Evolutionary conservation across 2,113 vertebrate species (phyloP).

Genomic region (Hippolais icterina): DNA sequence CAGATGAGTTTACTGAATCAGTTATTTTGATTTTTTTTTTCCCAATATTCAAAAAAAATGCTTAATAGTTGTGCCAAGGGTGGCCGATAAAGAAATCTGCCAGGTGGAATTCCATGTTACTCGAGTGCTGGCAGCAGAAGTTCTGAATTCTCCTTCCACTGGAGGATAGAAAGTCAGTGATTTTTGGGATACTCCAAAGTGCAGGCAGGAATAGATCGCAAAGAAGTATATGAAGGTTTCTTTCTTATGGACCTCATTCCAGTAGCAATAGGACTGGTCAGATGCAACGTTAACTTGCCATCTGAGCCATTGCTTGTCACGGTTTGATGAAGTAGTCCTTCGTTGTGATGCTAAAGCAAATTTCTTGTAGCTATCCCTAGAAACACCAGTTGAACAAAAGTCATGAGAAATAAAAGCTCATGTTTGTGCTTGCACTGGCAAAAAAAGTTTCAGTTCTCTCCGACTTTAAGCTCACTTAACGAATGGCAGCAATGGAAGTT

Average conservation of each 20-base stretch:
- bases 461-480: neutral
- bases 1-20: neutral
- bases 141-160: neutral
- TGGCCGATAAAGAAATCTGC: neutral
- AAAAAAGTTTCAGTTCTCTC: neutral
- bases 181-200: neutral
- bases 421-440: neutral
- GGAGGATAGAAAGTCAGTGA: neutral
- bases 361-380: neutral
- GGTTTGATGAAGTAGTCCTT: neutral
- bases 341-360: fast-evolving
- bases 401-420: neutral
- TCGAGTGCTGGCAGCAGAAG: neutral
- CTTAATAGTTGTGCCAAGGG: neutral
- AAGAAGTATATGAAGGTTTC: neutral
- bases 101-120: neutral
- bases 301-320: neutral
- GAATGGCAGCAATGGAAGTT: neutral
- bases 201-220: neutral
- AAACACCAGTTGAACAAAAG: neutral
- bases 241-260: neutral
- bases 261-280: neutral
- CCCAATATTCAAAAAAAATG: neutral
- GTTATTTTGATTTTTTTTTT: neutral
- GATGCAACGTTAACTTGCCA: fast-evolving